A percentile compares a stretch with the other conserved stretches of the same genome.
These are phyloP conservation scores for Taurulus bubalis DNA, from an alignment of 2,113 vertebrate genomes.

Conservation along the genomic window DNA sequence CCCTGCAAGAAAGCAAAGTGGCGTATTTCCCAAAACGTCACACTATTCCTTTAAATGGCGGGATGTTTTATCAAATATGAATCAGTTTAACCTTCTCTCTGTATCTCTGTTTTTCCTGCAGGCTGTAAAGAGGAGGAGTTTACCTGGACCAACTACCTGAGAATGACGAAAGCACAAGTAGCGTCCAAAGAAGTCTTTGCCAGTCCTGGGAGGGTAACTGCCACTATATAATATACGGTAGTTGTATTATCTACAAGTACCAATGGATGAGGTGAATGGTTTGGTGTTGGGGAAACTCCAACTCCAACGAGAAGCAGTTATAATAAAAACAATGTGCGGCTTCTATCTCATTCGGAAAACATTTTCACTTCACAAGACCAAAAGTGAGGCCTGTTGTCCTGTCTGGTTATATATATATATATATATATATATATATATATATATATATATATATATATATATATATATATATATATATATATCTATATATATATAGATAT, in stretches of 20 bases:
- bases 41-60: background rate
- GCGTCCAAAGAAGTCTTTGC: constrained; percentile 93
- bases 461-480: background rate
- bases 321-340: background rate
- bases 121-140: constrained; percentile 99
- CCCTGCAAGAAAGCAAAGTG: background rate
- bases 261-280: constrained; percentile 27
- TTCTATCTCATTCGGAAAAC: background rate
- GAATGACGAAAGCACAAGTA: constrained; percentile 93
- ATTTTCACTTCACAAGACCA: background rate
- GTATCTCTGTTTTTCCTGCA: constrained; percentile 69
- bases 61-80: background rate
- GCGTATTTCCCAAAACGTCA: background rate
- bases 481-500: too few species aligned
- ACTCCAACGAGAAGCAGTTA: background rate
- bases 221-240: constrained; percentile 15
- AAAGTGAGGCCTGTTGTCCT: background rate
- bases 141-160: constrained; percentile 95
- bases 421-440: background rate
- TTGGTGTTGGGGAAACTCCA: background rate
- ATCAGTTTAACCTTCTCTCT: background rate
- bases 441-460: background rate
- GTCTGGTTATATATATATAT: background rate
- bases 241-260: constrained; percentile 30
- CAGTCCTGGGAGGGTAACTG: constrained; percentile 86